Evolutionary conservation across 2,113 vertebrate species (phyloP), one percentile per base, ranked within the genome.

Genomic region (Scatophagus argus): DNA sequence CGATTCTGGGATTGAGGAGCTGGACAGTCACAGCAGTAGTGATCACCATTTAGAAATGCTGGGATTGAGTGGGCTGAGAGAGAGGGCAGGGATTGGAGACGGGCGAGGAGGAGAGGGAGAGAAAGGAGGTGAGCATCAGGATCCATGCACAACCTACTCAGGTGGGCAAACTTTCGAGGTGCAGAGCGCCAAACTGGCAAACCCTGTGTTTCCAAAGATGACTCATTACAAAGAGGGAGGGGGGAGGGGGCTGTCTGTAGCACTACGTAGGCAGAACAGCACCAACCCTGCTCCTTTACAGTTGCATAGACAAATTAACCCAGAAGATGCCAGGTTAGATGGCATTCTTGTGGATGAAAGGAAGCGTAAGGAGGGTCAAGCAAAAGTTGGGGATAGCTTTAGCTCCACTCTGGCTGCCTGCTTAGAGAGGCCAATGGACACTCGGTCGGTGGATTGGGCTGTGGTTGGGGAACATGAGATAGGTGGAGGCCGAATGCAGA

Each of bases 1-100:
- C 11, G 97, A 97, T 72, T 97, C 97, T 32, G 96, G 96, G 5
- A 97, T 97, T 8, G 96, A 97, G 80, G 96, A 97, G 76, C 94
- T 96, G 74, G 97, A 97, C 89, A 97, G 96, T 63, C 95, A 97
- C 29, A 97, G 96, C 91, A 97, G 95, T 84, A 97, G 96, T 6
- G 97, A 98, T 83, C 96, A 96, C 82, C 96, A 96, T 32, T 87
- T 96, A 87, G 97, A 97, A 86, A 96, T 95, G 87, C 94, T 96
- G 41, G 92, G 91, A 74, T 58, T 92, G 49, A 79, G 89, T 41
- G 88, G 92, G 31, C 61, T 87, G 85, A 92, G 44, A 65, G 92
- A 90, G 44, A 90, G 84, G 56, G 85, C 81, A 49, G 85, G 83
- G 66, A 17, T 76, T 17, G 80, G 71, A 80, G 85, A 77, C 8